Percentiles rank a stretch among this genome's conserved stretches.
Evolutionary conservation across 2,888 invertebrate species (phyloP).

Genomic region (Sicus ferrugineus): DNA sequence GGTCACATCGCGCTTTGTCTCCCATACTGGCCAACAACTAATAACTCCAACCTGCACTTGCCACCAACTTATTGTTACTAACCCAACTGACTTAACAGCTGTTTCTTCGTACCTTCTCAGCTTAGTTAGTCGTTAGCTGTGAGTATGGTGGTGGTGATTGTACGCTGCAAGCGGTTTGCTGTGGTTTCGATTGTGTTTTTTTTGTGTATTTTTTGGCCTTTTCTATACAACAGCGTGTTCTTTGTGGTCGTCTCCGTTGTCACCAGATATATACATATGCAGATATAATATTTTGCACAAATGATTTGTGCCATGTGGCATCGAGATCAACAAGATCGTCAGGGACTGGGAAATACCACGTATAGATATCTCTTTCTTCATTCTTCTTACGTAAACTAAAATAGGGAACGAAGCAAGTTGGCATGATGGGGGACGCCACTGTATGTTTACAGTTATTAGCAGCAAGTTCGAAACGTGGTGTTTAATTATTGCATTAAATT

Average conservation of each 20-base stretch:
- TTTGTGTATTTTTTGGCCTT: not conserved
- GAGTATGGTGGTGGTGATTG: constrained; percentile 5
- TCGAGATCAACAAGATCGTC: not conserved
- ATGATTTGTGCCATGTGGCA: not conserved
- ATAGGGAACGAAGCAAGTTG: too few relatives aligned
- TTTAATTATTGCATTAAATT: too few relatives aligned
- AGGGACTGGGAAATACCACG: too few relatives aligned
- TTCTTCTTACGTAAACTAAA: too few relatives aligned
- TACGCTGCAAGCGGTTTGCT: not conserved
- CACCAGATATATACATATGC: not conserved
- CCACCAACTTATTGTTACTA: constrained; percentile 36
- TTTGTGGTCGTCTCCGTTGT: not conserved
- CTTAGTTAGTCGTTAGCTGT: constrained; percentile 17
- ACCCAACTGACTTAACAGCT: constrained; percentile 20
- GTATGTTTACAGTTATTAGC: too few relatives aligned
- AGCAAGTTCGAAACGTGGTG: too few relatives aligned
- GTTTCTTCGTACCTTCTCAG: constrained; percentile 2
- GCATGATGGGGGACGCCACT: too few relatives aligned
- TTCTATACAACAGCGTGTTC: not conserved
- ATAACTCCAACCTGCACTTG: constrained; percentile 51
- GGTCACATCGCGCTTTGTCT: constrained; percentile 14
- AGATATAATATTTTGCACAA: constrained; percentile 4
- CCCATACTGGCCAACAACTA: constrained; percentile 30
- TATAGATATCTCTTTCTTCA: too few relatives aligned
- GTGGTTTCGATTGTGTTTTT: not conserved